Base-by-base conservation (phyloP, 2,113 vertebrate genomes). In the Spea multiplicata region DNA sequence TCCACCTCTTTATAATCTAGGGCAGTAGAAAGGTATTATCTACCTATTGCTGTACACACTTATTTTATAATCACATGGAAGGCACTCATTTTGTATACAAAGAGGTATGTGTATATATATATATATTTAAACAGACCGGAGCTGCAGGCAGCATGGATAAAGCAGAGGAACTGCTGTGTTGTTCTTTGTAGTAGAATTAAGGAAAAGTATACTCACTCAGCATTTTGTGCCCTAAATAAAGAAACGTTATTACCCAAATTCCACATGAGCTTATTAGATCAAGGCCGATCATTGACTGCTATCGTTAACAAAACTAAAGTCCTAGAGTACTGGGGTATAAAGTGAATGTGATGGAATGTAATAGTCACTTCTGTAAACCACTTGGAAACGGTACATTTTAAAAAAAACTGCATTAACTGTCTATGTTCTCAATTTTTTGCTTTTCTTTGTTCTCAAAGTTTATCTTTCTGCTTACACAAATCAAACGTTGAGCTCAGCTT, bases 211-310 rank as follows among this genome's bases (percentile, higher is more conserved):
- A 81, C 77, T 82, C 82, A 81, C 74, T 83, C 82, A 83, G 82
- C 82, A 83, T 84, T 85, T 87, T 89, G 1, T 55, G 65, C 78
- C 71, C 78, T 86, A 84, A 86, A 90, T 89, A 90, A 89, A 89
- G 89, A 81, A 86, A 81, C 85, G 84, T 90, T 90, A 90, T 89
- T 91, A 86, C 87, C 82, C 86, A 90, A 89, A 92, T 91, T 91
- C 91, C 90, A 88, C 83, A 82, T 88, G 86, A 80, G 90, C 88
- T 92, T 92, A 91, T 59, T n/a, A 74, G 84, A 82, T 73, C 74
- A 84, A 82, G 81, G 84, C 87, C 81, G 70, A 65, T 69, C 49
- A 73, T 45, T 66, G 78, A 77, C 82, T 74, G 82, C 82, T 81
- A 17, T 85, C 86, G 85, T 87, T 86, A 86, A 83, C 86, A 45